These are phyloP conservation scores for Condylostylus longicornis DNA, from an alignment of 1,140 invertebrate species.

Conservation along the genomic window DNA sequence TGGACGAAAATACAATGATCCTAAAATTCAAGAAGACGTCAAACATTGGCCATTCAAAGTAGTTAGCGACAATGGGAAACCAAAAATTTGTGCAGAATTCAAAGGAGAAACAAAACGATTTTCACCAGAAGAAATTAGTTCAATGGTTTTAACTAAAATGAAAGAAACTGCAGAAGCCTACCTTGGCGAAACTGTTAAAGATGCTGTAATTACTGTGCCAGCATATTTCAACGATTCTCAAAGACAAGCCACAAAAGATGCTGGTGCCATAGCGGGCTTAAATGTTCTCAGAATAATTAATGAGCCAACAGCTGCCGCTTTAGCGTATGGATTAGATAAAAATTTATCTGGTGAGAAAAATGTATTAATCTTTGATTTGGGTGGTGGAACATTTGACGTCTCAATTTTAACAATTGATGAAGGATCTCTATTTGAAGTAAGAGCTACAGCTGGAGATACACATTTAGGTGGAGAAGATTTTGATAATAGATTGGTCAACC, in stretches of 20 bases:
- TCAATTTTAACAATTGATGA: conserved; percentile 76
- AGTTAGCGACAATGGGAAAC: conserved; percentile 45
- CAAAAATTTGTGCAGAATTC: conserved; percentile 56
- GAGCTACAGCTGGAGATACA: conserved; percentile 60
- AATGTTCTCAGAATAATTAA: conserved; percentile 57
- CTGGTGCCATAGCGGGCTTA: conserved; percentile 47
- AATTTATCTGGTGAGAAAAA: conserved; percentile 60
- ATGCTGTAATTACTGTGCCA: conserved; percentile 44
- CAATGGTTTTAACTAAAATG: conserved; percentile 66
- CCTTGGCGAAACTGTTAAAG: conserved; percentile 50
- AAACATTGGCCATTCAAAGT: conserved; percentile 65
- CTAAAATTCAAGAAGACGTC: conserved; percentile 56
- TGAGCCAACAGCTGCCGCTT: conserved; percentile 56
- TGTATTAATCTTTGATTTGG: conserved; percentile 57
- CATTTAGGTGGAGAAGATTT: conserved; percentile 62
- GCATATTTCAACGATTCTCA: conserved; percentile 51
- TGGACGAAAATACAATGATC: conserved; percentile 49
- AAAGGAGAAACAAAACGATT: conserved; percentile 59
- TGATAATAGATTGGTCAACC: conserved; percentile 67
- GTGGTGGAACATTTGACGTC: conserved; percentile 67
- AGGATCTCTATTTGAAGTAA: conserved; percentile 64
- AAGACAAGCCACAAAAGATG: conserved; percentile 49
- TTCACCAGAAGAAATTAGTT: conserved; percentile 59
- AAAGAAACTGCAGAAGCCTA: conserved; percentile 69
- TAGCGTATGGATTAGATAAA: conserved; percentile 61